Conservation (phyloP, 2,113 vertebrate genomes). For the Notiomystis cincta region DNA sequence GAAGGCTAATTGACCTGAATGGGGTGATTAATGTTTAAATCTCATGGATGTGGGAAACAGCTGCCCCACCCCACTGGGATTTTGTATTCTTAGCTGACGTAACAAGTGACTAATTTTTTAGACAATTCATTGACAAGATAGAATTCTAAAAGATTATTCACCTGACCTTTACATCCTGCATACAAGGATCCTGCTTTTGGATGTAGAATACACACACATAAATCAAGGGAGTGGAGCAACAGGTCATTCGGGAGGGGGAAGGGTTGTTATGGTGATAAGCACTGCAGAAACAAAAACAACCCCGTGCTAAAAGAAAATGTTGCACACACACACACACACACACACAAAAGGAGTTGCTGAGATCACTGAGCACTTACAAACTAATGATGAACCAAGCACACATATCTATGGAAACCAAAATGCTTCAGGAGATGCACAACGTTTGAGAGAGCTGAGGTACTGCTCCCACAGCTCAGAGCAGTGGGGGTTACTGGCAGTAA, state of each 20-base stretch:
- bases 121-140: not conserved
- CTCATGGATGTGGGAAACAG: not conserved
- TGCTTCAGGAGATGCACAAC: not conserved
- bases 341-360: not conserved
- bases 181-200: not conserved
- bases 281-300: not conserved
- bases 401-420: not conserved
- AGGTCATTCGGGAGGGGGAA: not conserved
- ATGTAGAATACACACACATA: not conserved
- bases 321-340: not conserved
- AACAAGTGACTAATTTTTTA: not conserved
- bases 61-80: not conserved
- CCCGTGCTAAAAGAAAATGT: rapidly evolving
- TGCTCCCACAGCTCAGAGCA: not conserved
- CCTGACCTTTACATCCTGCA: not conserved
- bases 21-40: not conserved
- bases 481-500: not conserved
- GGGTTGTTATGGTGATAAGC: not conserved
- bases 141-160: not conserved
- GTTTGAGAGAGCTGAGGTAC: not conserved
- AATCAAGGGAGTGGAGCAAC: not conserved
- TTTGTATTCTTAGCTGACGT: not conserved
- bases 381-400: not conserved
- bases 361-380: not conserved
- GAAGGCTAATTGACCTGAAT: not conserved